phyloP scores from a whole-genome alignment of 2,888 invertebrate genomes.

The Tenthredo livida region DNA sequence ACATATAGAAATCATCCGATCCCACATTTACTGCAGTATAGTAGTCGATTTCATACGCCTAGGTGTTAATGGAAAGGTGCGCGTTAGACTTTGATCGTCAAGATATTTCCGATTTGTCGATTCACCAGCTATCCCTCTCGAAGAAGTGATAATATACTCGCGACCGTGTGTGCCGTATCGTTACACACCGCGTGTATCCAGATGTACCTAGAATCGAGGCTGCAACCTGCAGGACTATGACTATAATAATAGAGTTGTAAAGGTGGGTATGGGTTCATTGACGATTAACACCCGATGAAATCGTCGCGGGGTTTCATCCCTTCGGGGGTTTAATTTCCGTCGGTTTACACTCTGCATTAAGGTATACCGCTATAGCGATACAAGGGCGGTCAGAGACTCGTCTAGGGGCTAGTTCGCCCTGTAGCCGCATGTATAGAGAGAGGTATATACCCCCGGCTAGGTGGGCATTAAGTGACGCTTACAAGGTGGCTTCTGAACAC shows the following conservation, averaged over 20 bases:
- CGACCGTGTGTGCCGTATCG: neutral
- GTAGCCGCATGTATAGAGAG: neutral
- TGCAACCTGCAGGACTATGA: no score
- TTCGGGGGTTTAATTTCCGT: neutral
- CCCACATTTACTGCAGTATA: neutral
- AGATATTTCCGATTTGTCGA: neutral
- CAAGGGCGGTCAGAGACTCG: neutral
- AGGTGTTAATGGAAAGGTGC: neutral
- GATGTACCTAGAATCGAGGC: no score
- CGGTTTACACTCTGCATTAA: neutral
- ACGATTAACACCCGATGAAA: constrained; percentile 27
- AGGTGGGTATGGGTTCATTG: neutral
- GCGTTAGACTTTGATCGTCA: neutral
- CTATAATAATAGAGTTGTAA: no score
- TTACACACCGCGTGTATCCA: neutral
- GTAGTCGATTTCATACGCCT: neutral
- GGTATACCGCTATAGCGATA: neutral
- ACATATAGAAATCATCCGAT: neutral
- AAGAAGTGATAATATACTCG: neutral
- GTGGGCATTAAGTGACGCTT: constrained; percentile 51
- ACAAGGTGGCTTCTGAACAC: constrained; percentile 51
- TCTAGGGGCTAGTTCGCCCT: neutral
- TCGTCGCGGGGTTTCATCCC: neutral
- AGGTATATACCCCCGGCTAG: constrained; percentile 9
- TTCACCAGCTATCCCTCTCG: neutral